Conservation (phyloP, 1,140 invertebrate genomes). For the Harlomillsia oculata region DNA sequence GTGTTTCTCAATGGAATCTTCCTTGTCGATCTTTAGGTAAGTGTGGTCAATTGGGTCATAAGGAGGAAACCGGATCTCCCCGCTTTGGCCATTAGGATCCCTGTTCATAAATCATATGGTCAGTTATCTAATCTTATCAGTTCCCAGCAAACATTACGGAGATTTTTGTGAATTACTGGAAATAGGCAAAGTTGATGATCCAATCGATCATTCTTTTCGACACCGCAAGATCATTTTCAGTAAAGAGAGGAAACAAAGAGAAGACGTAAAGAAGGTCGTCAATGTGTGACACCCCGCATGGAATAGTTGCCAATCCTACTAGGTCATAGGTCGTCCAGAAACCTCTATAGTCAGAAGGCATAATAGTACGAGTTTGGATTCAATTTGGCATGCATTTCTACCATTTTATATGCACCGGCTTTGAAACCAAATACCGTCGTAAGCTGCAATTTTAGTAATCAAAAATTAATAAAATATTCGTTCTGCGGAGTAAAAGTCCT, state of each 20-base stretch:
- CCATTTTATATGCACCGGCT: conserved; percentile 19
- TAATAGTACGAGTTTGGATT: conserved; percentile 24
- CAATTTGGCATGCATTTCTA: conserved; percentile 20
- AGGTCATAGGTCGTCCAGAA: conserved; percentile 1
- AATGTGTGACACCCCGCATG: not conserved
- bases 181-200: conserved; percentile 31
- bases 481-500: not conserved
- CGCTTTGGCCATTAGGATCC: too few relatives aligned
- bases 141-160: too few relatives aligned
- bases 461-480: not conserved
- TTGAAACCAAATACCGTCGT: conserved; percentile 33
- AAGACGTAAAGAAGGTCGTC: conserved; percentile 35
- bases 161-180: conserved; percentile 32
- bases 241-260: conserved; percentile 7
- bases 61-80: too few relatives aligned
- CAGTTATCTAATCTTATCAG: too few relatives aligned
- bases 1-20: conserved; percentile 4
- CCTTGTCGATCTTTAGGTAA: not conserved
- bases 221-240: conserved; percentile 14
- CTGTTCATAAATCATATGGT: too few relatives aligned
- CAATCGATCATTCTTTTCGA: conserved; percentile 27
- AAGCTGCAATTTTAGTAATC: conserved; percentile 16
- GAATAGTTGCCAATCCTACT: not conserved
- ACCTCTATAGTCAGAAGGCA: conserved; percentile 26
- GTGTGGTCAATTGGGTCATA: not conserved